Percentiles rank a stretch among this genome's conserved stretches.
These are phyloP conservation scores for Drosophila austrosaltans DNA, from an alignment of 2,888 invertebrate genomes.

Conservation along the genomic window DNA sequence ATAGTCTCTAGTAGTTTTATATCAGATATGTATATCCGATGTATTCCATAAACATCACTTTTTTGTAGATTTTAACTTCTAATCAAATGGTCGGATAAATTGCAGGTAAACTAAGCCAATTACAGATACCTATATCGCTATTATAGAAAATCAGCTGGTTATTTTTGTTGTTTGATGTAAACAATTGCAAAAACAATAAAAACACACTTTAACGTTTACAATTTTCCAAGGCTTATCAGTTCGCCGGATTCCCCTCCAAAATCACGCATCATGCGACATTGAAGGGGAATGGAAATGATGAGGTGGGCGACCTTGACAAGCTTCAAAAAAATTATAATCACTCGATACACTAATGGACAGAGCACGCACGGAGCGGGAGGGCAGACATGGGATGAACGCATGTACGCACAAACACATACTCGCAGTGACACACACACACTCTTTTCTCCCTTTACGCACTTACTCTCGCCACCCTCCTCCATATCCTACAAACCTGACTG, in stretches of 20 bases:
- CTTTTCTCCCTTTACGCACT: conserved; percentile 6
- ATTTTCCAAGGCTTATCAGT: conserved; percentile 44
- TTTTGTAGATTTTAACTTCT: not conserved
- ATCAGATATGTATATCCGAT: too few relatives aligned
- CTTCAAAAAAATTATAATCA: conserved; percentile 11
- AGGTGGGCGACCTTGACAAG: conserved; percentile 32
- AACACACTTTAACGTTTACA: conserved; percentile 24
- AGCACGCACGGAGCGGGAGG: conserved; percentile 1
- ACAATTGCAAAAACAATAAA: conserved; percentile 28
- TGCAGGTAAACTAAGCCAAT: conserved; percentile 31
- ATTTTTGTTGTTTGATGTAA: conserved; percentile 25
- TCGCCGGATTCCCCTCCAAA: not conserved
- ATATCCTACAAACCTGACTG: not conserved
- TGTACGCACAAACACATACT: not conserved
- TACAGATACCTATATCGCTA: conserved; percentile 26
- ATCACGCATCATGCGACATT: conserved; percentile 60
- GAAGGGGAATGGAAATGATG: conserved; percentile 27
- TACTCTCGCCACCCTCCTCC: too few relatives aligned
- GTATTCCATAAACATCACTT: too few relatives aligned
- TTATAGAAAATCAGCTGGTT: conserved; percentile 25
- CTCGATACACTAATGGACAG: conserved; percentile 12
- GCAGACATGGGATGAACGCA: conserved; percentile 33
- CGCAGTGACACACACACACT: not conserved
- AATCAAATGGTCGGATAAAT: conserved; percentile 17
- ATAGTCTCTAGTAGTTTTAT: too few relatives aligned